Evolutionary conservation across 2,113 vertebrate species (phyloP), one percentile per base, ranked within the genome.

Genomic region (Pyxicephalus adspersus): DNA sequence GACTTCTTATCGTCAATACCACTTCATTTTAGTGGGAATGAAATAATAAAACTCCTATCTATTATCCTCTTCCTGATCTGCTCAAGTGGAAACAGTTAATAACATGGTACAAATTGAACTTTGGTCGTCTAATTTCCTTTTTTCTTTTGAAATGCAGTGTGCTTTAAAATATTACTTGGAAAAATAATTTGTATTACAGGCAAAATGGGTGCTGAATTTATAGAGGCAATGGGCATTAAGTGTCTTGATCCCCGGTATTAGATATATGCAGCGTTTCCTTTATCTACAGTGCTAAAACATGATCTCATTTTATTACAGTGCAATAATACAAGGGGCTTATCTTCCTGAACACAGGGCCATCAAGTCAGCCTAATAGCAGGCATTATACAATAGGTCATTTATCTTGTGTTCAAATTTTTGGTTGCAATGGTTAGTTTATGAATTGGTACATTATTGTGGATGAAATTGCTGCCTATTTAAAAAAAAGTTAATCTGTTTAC

Each of bases 81-180:
- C 92, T 95, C 96, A 96, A 93, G 95, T 92, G 94, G 96, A 98
- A 97, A 97, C 96, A 92, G 96, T 97, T 98, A 97, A 98, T 98
- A 98, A 99, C 96, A 94, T 93, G 95, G 94, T 96, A 98, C 97
- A 99, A 99, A 99, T 99, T 98, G 96, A 97, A 97, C 96, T 96
- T 98, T 96, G 98, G 97, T 97, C 95, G 95, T 94, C 93, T 94
- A 92, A 94, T 96, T 96, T 74, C 71, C 55, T 58, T 74, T 74
- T 96, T 95, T 89, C 91, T 91, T 90, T 92, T 94, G 92, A 93
- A 92, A 93, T 95, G 92, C 90, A 93, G 91, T 88, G 90, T 87
- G 89, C 93, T 95, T 95, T 95, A 94, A 94, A 93, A 87, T 88
- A 89, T 92, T 92, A 84, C 90, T 85, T 88, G 89, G 91, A 94